phyloP scores from a whole-genome alignment of 2,113 vertebrate genomes.

The Seriola dumerili region DNA sequence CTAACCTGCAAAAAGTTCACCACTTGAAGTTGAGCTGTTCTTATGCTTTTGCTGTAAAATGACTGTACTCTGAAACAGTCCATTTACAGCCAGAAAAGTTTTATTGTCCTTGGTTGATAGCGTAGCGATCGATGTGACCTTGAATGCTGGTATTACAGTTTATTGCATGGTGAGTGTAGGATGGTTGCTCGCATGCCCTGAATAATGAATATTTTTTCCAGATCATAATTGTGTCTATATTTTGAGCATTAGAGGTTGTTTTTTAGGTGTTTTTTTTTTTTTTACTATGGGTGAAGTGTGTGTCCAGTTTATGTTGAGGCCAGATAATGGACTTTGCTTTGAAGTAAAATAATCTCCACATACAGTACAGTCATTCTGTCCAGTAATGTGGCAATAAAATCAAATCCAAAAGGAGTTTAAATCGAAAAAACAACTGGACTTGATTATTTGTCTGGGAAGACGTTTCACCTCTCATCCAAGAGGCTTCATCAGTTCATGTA shows the following conservation, averaged over 20 bases:
- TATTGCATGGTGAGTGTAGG: not conserved
- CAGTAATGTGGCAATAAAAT: not conserved
- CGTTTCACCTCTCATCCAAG: too few relatives aligned
- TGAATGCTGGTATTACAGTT: conserved; percentile 13
- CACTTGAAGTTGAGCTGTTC: too few relatives aligned
- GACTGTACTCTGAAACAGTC: not conserved
- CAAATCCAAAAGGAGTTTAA: too few relatives aligned
- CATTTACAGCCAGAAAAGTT: not conserved
- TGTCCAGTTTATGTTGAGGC: not conserved
- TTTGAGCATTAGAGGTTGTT: not conserved
- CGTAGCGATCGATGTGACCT: conserved; percentile 9
- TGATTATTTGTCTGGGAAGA: too few relatives aligned
- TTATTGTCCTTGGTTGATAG: conserved; percentile 2
- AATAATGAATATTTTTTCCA: not conserved
- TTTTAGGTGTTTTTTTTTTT: not conserved
- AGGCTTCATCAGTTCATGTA: too few relatives aligned
- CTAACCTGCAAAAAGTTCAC: not conserved
- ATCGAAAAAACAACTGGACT: too few relatives aligned
- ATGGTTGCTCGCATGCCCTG: not conserved
- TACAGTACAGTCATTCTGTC: not conserved
- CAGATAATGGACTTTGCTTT: not conserved
- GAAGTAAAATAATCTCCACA: not conserved
- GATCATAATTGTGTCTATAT: not conserved
- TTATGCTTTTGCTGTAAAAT: not conserved
- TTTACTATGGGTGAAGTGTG: not conserved